A percentile compares a stretch with the other conserved stretches of the same genome.
Evolutionary conservation across 2,113 vertebrate genomes (phyloP).

Genomic region (Agapornis roseicollis): DNA sequence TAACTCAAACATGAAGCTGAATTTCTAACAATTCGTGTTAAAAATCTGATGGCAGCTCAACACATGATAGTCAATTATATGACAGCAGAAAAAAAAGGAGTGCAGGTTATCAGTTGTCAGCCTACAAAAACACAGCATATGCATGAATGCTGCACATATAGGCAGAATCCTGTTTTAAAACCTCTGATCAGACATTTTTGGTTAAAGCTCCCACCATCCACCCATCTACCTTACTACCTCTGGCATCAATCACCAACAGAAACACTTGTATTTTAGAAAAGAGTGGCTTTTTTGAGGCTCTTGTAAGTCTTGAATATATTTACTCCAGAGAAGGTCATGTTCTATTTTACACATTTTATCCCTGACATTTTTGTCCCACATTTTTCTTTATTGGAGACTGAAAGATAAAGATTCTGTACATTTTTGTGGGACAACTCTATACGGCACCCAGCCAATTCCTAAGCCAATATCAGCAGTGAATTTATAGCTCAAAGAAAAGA

Average conservation of each 20-base stretch:
- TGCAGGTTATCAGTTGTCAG: not conserved
- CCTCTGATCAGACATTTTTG: not conserved
- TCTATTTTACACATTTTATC: not conserved
- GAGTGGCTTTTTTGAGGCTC: not conserved
- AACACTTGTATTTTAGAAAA: not conserved
- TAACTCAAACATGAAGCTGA: not conserved
- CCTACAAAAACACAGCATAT: not conserved
- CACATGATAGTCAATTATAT: fast-evolving
- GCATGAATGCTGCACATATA: fast-evolving
- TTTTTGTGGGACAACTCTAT: constrained; percentile 25
- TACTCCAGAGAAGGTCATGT: not conserved
- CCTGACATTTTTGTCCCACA: not conserved
- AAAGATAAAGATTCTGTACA: not conserved
- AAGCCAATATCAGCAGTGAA: constrained; percentile 11
- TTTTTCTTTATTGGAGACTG: not conserved
- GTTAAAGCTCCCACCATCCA: not conserved
- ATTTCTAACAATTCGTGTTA: not conserved
- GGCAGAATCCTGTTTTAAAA: not conserved
- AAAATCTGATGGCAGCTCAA: not conserved
- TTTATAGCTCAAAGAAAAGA: constrained; percentile 2
- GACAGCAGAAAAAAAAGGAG: not conserved
- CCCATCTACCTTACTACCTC: not conserved
- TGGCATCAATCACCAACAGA: not conserved
- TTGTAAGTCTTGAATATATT: not conserved
- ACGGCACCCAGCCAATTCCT: not conserved